Conservation (phyloP, 2,113 vertebrate genomes). For the Scytalopus superciliaris region DNA sequence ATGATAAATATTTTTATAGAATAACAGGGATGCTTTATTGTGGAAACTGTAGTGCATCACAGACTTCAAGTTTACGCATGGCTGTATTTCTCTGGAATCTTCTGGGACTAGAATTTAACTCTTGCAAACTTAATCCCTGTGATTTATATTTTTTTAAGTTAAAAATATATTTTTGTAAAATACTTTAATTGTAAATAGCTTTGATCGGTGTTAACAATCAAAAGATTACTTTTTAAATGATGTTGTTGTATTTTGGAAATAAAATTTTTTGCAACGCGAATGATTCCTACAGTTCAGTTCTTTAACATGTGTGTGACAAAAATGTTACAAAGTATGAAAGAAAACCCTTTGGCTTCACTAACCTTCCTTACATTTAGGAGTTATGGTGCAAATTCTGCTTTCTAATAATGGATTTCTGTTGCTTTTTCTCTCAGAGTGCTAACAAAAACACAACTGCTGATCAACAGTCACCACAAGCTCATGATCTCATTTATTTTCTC, state of each 20-base stretch:
- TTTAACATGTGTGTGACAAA: background rate
- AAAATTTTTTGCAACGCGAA: background rate
- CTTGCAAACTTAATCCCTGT: background rate
- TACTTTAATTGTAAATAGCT: slow-evolving; percentile 14
- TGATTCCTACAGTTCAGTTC: background rate
- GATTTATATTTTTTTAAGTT: background rate
- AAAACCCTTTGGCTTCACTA: background rate
- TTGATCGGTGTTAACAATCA: background rate
- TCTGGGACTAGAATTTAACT: background rate
- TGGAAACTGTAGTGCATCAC: background rate
- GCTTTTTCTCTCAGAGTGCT: background rate
- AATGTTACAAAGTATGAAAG: background rate
- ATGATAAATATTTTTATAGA: background rate
- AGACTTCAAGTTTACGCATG: background rate
- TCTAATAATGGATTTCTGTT: background rate
- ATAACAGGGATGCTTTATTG: background rate
- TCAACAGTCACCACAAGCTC: background rate
- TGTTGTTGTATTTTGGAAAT: background rate
- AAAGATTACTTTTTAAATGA: background rate
- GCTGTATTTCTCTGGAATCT: background rate
- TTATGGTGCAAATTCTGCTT: background rate
- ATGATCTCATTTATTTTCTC: background rate
- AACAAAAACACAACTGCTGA: background rate
- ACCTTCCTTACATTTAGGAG: background rate
- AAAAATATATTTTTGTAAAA: slow-evolving; percentile 47